A percentile compares a stretch with the other conserved stretches of the same genome.
These are phyloP conservation scores for Drosophila arizonae DNA, from an alignment of 1,140 invertebrate genomes.

Conservation along the genomic window DNA sequence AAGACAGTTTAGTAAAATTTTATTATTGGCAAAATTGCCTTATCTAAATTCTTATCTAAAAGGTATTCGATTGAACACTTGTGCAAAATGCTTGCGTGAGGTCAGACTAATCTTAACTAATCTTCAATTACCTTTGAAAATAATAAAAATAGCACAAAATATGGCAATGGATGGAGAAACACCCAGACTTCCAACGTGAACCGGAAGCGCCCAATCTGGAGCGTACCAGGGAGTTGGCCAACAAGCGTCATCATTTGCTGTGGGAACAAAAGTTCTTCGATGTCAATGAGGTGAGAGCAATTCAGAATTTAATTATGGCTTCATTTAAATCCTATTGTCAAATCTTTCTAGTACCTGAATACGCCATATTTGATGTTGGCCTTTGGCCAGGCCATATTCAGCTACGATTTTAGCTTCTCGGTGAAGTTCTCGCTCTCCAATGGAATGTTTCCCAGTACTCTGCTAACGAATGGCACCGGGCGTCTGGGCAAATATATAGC, in stretches of 20 bases:
- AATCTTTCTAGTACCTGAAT: slow-evolving; percentile 77
- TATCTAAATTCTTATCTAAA: slow-evolving; percentile 20
- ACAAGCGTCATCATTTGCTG: slow-evolving; percentile 86
- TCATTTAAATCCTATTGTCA: slow-evolving; percentile 3
- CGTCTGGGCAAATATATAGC: slow-evolving; percentile 86
- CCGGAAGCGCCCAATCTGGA: slow-evolving; percentile 85
- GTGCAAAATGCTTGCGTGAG: background rate
- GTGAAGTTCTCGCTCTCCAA: slow-evolving; percentile 86
- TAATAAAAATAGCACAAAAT: slow-evolving; percentile 86
- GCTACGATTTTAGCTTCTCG: slow-evolving; percentile 88
- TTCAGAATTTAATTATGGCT: background rate
- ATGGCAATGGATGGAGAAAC: slow-evolving; percentile 89
- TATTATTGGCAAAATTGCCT: too few relatives aligned
- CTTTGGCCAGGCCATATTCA: slow-evolving; percentile 85
- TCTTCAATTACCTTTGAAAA: background rate
- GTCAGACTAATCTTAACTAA: slow-evolving; percentile 28
- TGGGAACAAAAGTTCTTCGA: slow-evolving; percentile 86
- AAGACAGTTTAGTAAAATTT: too few relatives aligned
- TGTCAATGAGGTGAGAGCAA: slow-evolving; percentile 84
- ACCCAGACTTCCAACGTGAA: slow-evolving; percentile 89
- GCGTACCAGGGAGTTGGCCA: slow-evolving; percentile 86
- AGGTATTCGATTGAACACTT: slow-evolving; percentile 14
- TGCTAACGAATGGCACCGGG: slow-evolving; percentile 85
- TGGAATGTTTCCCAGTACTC: slow-evolving; percentile 85
- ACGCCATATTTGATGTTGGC: slow-evolving; percentile 83